phyloP scores from a whole-genome alignment of 2,113 vertebrate species.

The Hypanus sabinus region DNA sequence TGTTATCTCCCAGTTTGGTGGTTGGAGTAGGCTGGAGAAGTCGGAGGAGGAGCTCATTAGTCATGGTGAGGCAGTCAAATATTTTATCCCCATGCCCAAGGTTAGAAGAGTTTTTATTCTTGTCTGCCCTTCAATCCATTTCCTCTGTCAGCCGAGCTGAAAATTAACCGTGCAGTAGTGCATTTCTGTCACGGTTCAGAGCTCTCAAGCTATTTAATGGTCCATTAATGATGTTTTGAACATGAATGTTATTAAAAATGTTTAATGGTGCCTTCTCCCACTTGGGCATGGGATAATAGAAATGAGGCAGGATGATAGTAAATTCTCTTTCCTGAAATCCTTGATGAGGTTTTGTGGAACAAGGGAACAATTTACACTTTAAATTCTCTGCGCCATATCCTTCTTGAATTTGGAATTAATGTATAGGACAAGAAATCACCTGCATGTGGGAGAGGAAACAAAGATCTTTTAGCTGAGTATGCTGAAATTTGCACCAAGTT shows the following conservation, averaged over 20 bases:
- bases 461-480: not conserved
- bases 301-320: too few relatives aligned
- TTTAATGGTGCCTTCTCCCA: not conserved
- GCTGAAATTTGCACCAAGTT: not conserved
- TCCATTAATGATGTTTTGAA: not conserved
- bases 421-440: not conserved
- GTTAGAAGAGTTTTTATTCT: not conserved
- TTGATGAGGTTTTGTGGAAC: too few relatives aligned
- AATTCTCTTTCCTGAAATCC: too few relatives aligned
- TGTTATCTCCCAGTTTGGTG: not conserved
- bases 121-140: not conserved
- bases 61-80: not conserved
- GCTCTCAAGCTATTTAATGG: slow-evolving; percentile 15
- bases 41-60: slow-evolving; percentile 1
- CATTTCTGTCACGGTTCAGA: slow-evolving; percentile 24
- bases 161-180: not conserved
- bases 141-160: not conserved
- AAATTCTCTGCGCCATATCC: too few relatives aligned
- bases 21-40: not conserved
- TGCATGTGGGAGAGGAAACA: not conserved
- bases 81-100: not conserved
- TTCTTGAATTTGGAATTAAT: too few relatives aligned
- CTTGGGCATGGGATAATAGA: too few relatives aligned
- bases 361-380: too few relatives aligned
- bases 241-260: slow-evolving; percentile 5